Base-by-base conservation (phyloP, 2,888 invertebrate genomes). In the Drosophila robusta region DNA sequence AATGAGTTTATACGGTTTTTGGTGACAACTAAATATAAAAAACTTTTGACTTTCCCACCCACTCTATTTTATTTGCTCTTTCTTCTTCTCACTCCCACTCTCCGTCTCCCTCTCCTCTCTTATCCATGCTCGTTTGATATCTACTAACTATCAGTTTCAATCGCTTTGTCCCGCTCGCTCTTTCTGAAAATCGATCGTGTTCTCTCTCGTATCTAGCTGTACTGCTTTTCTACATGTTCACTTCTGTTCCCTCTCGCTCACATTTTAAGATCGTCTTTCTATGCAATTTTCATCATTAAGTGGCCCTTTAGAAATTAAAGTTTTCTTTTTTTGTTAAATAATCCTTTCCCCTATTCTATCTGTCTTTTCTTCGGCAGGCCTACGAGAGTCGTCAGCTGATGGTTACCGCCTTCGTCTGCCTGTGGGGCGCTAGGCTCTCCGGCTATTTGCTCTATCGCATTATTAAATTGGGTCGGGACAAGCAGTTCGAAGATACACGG, bases 341-440 rank as follows among this genome's bases (percentile, higher is more conserved):
- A 18, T 18, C 18, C 18, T 18, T 18, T 1, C 18, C 18, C 18
- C 18, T 22, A 22, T 22, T 4, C 22, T 22, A 4, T 22, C 4
- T 11, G 11, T 39, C 11, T 42, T 58, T 22, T 29, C 14, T 4
- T 42, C 14, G 22, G 0, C 45, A 84, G 95, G 95, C 95, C 56
- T 98, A 97, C 89, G 96, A 97, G 89, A 96, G 96, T 90, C 94
- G 98, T 64, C 98, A 98, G 91, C 93, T 98, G n/a, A 96, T 98
- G 95, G 96, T 97, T 6, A 98, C 98, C 0, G 94, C 95, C 6
- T 96, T 96, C 86, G 96, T 98, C 1, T 97, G 97, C 82, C 91
- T 97, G 3, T 98, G 98, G 98, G 98, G 98, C 4, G 93, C 95
- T 1, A 93, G 98, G 49, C 94, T 98, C 7, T 97, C 98, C 0